Evolutionary conservation across 2,888 invertebrate species (phyloP), one percentile per base, ranked within the genome.

Genomic region (Torymus tubicola): DNA sequence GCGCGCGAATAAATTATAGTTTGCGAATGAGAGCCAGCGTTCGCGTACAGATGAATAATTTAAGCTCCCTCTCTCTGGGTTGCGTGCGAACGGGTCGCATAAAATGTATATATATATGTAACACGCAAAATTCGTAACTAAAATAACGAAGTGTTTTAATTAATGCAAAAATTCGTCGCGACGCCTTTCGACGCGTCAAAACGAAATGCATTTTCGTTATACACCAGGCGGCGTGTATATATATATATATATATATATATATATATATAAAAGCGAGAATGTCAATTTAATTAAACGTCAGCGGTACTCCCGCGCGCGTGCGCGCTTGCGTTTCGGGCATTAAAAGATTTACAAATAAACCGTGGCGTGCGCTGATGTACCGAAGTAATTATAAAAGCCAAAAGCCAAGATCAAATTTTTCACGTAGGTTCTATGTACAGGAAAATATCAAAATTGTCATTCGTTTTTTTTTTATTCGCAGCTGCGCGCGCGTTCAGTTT

Each of bases 241-340:
- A 21, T 21, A 21, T 21, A 21, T 21, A 21, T 21, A 21, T 21
- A 21, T 21, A 21, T 21, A 21, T 21, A 21, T 21, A 21, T 21
- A 21, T 21, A 21, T 21, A 21, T 21, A 21, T 21, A 21, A n/a
- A n/a, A n/a, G n/a, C 53, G 18, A 5, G 21, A 8, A 53, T 55
- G 69, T 58, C 69, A 63, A 50, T 61, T 69, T 55, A 69, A 76
- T 63, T 31, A 42, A 69, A 76, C 57, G 68, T 64, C 76, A 76
- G 57, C 31, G 55, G 24, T 8, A 3, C 31, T 3, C 31, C 0
- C 42, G 42, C 42, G 42, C 8, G 8, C n/a, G n/a, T n/a, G n/a
- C n/a, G n/a, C n/a, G n/a, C n/a, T n/a, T n/a, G n/a, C n/a, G n/a
- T n/a, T n/a, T 8, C 13, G 57, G 21, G 61, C 55, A 42, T 63